A percentile compares a stretch with the other conserved stretches of the same genome.
These are phyloP conservation scores for Aquatica leii DNA, from an alignment of 2,888 invertebrate genomes.

Conservation along the genomic window DNA sequence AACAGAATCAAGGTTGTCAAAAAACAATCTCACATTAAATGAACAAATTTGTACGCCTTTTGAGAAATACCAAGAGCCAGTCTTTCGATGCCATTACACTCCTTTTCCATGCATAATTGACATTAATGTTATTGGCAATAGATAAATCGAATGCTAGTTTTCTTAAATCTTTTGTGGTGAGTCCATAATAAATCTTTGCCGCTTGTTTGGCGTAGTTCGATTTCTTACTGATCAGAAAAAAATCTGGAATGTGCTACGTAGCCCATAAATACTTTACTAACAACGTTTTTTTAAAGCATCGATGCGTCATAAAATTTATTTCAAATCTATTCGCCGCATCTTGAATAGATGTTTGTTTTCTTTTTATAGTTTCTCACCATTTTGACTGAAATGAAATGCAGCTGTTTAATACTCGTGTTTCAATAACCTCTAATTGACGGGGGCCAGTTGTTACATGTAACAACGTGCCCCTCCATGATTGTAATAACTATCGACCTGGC, in stretches of 20 bases:
- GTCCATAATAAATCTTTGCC: slow-evolving; percentile 4
- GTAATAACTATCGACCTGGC: no score
- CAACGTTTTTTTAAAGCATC: background rate
- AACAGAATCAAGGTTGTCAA: background rate
- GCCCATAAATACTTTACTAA: background rate
- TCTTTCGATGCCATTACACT: background rate
- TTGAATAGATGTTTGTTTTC: background rate
- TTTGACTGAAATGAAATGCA: background rate
- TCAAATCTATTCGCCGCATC: background rate
- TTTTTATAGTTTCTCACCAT: background rate
- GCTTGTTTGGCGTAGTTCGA: slow-evolving; percentile 2
- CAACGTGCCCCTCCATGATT: background rate
- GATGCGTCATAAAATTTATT: slow-evolving; percentile 5
- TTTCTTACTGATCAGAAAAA: background rate
- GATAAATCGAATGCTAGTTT: slow-evolving; percentile 3
- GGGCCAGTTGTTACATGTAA: background rate
- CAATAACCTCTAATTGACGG: background rate
- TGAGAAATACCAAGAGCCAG: background rate
- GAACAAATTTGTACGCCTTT: no score
- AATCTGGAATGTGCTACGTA: background rate
- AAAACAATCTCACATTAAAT: background rate
- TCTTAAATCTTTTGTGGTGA: slow-evolving; percentile 1
- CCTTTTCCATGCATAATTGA: background rate
- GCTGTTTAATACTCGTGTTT: no score
- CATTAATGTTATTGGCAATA: background rate